phyloP scores from a whole-genome alignment of 2,888 invertebrate species.

The Morpho helenor region DNA sequence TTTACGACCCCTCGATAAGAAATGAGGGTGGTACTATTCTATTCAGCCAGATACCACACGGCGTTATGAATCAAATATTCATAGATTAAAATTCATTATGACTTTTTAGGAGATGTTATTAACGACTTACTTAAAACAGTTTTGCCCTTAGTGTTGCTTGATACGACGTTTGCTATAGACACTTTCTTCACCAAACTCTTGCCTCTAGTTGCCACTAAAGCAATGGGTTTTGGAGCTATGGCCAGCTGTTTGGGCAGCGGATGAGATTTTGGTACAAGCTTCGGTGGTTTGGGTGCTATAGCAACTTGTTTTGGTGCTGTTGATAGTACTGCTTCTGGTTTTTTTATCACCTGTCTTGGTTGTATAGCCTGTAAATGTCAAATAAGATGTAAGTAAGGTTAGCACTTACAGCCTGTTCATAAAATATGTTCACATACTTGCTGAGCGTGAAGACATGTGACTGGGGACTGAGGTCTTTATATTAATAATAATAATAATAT shows the following conservation, averaged over 20 bases:
- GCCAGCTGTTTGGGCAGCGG: conserved; percentile 41
- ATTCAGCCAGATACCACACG: no score
- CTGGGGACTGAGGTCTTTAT: no score
- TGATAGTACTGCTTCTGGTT: conserved; percentile 34
- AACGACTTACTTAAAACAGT: conserved; percentile 48
- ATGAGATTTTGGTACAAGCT: conserved; percentile 38
- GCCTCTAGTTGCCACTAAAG: conserved; percentile 40
- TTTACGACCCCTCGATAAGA: no score
- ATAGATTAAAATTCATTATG: no score
- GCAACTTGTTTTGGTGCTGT: conserved; percentile 60
- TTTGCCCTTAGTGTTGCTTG: conserved; percentile 42
- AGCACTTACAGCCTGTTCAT: no score
- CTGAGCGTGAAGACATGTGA: no score
- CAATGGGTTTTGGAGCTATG: conserved; percentile 56
- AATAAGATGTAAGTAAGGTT: no score
- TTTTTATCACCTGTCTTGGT: conserved; percentile 31
- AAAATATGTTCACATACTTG: no score
- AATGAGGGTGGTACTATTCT: no score
- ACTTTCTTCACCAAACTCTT: conserved; percentile 43
- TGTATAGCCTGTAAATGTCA: conserved; percentile 36
- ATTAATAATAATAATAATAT: no score
- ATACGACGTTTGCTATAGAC: conserved; percentile 40
- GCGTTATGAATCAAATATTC: no score
- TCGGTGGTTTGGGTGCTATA: conserved; percentile 71
- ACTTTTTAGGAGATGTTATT: no score